Evolutionary conservation across 2,113 vertebrate genomes (phyloP).

Genomic region (Aldabrachelys gigantea): DNA sequence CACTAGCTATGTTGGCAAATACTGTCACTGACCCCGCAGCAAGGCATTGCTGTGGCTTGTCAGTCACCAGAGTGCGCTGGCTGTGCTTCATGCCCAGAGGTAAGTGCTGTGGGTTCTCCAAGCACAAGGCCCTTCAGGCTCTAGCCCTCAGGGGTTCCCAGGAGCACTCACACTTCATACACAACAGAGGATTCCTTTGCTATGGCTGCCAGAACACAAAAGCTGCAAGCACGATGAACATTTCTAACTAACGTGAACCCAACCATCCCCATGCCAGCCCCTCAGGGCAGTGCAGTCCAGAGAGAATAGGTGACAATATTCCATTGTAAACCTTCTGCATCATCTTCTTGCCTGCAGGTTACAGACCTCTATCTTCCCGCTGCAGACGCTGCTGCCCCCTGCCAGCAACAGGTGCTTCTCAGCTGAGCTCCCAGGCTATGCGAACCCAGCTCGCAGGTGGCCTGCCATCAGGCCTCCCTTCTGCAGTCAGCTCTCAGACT

Average conservation of each 20-base stretch:
- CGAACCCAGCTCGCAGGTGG: too few species aligned
- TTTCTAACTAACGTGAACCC: background rate
- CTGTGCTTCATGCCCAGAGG: background rate
- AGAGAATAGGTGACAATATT: background rate
- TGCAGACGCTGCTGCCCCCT: background rate
- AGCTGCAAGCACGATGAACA: background rate
- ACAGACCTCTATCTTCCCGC: background rate
- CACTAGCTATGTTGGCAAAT: background rate
- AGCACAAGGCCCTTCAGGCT: background rate
- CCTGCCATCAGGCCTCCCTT: background rate
- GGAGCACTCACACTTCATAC: background rate
- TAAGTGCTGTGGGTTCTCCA: background rate
- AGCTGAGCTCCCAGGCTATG: background rate
- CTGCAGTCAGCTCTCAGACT: background rate
- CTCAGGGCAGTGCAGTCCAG: background rate
- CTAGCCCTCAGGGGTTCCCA: too few species aligned
- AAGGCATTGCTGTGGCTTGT: background rate
- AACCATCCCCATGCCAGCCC: background rate
- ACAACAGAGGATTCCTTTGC: background rate
- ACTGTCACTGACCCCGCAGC: background rate
- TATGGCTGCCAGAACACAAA: background rate
- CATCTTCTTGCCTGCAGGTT: background rate
- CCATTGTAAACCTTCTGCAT: background rate
- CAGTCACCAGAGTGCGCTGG: background rate
- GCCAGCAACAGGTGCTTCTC: background rate